Evolutionary conservation across 2,113 vertebrate genomes (phyloP).

Genomic region (Forbesichthys papilliferus): DNA sequence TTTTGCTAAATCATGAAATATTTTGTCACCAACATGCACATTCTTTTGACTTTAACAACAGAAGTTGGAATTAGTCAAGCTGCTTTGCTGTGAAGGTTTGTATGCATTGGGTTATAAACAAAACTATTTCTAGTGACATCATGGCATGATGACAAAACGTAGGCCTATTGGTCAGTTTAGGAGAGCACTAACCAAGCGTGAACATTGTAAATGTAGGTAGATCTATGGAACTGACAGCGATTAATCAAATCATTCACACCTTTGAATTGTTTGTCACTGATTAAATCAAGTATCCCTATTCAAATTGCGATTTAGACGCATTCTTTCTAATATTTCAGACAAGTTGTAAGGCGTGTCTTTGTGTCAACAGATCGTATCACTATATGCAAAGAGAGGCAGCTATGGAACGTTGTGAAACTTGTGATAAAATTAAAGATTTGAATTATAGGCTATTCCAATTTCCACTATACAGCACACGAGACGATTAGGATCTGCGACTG

Average conservation of each 20-base stretch:
- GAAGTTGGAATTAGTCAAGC: not conserved
- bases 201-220: not conserved
- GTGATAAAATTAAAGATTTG: slow-evolving; percentile 59
- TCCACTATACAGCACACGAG: not conserved
- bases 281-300: slow-evolving; percentile 9
- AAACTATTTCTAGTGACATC: not conserved
- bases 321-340: slow-evolving; percentile 8
- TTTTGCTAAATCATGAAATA: not conserved
- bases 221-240: not conserved
- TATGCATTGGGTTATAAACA: not conserved
- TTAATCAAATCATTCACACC: slow-evolving; percentile 40
- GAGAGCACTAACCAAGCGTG: no score
- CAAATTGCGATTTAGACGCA: not conserved
- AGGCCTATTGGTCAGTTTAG: no score
- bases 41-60: not conserved
- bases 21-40: not conserved
- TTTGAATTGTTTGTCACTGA: slow-evolving; percentile 16
- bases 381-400: slow-evolving; percentile 29
- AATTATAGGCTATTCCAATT: slow-evolving; percentile 40
- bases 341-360: slow-evolving; percentile 8
- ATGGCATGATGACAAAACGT: no score
- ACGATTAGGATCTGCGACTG: not conserved
- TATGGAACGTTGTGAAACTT: slow-evolving; percentile 6
- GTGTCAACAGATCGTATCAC: slow-evolving; percentile 32
- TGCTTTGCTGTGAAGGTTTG: not conserved